Conservation (phyloP, 2,113 vertebrate species). For the Rhizomys pruinosus region DNA sequence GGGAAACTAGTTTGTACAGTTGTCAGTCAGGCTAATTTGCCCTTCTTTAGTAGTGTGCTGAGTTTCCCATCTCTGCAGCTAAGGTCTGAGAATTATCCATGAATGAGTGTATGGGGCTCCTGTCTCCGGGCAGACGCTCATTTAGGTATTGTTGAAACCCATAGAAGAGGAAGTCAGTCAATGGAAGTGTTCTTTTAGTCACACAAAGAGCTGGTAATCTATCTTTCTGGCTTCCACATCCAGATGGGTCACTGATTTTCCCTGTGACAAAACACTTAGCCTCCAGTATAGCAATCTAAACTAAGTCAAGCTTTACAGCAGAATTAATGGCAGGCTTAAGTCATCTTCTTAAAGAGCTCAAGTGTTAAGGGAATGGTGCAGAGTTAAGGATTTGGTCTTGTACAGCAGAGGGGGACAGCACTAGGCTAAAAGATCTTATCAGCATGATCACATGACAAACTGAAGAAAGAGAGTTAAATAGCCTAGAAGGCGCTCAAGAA, state of each 20-base stretch:
- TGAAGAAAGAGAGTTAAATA: background rate
- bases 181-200: constrained; percentile 15
- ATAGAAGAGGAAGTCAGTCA: constrained; percentile 24
- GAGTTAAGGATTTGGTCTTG: background rate
- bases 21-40: background rate
- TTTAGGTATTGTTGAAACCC: constrained; percentile 12
- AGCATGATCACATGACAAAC: background rate
- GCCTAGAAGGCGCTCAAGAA: constrained; percentile 12
- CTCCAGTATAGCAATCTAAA: background rate
- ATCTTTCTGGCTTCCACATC: constrained; percentile 14
- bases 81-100: background rate
- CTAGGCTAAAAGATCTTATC: background rate
- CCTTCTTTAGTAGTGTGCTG: background rate
- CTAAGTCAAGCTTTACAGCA: constrained; percentile 15
- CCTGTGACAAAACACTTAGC: constrained; percentile 20
- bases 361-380: background rate
- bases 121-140: constrained; percentile 7
- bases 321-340: background rate
- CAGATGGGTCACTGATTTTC: background rate
- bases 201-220: constrained; percentile 43
- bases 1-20: background rate
- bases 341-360: constrained; percentile 7
- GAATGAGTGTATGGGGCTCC: background rate
- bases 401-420: background rate
- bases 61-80: background rate